phyloP scores from a whole-genome alignment of 2,113 vertebrate species.

The Nothobranchius kuhntae region DNA sequence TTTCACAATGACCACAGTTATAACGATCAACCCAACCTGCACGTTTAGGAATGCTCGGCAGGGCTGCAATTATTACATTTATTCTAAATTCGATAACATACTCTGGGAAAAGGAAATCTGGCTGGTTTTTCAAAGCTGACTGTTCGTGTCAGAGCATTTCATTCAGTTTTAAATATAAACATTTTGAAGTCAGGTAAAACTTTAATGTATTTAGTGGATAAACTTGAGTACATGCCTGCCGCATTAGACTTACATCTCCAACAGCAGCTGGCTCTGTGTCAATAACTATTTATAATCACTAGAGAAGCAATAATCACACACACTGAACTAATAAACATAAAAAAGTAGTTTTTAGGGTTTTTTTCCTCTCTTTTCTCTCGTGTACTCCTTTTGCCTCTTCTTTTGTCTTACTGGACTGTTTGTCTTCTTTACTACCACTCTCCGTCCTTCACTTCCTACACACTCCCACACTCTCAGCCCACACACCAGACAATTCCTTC shows the following conservation, averaged over 20 bases:
- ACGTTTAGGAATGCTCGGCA: neutral
- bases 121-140: neutral
- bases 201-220: neutral
- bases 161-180: slow-evolving; percentile 2
- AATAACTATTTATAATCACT: slow-evolving; percentile 36
- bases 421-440: slow-evolving; percentile 8
- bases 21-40: slow-evolving; percentile 18
- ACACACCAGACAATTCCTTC: slow-evolving; percentile 99
- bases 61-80: neutral
- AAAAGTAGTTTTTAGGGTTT: slow-evolving; percentile 16
- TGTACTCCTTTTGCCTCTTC: slow-evolving; percentile 10
- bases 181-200: slow-evolving; percentile 7
- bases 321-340: slow-evolving; percentile 2
- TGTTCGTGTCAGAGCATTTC: neutral
- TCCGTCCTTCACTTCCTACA: slow-evolving; percentile 5
- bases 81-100: slow-evolving; percentile 2
- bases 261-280: slow-evolving; percentile 39
- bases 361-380: slow-evolving; percentile 12
- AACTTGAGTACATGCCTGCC: slow-evolving; percentile 2
- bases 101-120: neutral
- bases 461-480: slow-evolving; percentile 78
- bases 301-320: slow-evolving; percentile 13
- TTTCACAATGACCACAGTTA: slow-evolving; percentile 13
- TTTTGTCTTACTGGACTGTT: slow-evolving; percentile 14
- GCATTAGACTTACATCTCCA: slow-evolving; percentile 1